Evolutionary conservation across 2,888 invertebrate species (phyloP).

Genomic region (Odontocerum albicorne): DNA sequence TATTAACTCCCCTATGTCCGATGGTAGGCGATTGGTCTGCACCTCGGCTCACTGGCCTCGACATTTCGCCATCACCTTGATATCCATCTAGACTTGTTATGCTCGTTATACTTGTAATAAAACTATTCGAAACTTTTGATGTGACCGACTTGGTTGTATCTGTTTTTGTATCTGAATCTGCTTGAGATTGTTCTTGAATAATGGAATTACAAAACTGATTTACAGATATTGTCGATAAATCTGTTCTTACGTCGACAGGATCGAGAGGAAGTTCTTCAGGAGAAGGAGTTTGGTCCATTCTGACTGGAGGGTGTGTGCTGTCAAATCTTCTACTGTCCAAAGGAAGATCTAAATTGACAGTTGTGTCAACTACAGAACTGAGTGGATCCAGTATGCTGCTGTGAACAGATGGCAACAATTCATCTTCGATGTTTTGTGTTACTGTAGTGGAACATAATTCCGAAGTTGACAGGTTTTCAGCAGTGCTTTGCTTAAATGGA

Average conservation of each 20-base stretch:
- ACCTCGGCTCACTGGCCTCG: slow-evolving; percentile 80
- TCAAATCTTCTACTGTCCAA: slow-evolving; percentile 53
- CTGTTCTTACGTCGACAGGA: slow-evolving; percentile 66
- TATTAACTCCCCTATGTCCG: slow-evolving; percentile 55
- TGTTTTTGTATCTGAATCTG: slow-evolving; percentile 60
- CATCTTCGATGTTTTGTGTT: slow-evolving; percentile 55
- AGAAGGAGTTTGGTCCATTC: slow-evolving; percentile 80
- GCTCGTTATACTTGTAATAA: slow-evolving; percentile 86
- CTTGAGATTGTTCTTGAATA: slow-evolving; percentile 56
- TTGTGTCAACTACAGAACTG: slow-evolving; percentile 57
- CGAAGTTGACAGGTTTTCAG: slow-evolving; percentile 17
- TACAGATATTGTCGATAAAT: slow-evolving; percentile 54
- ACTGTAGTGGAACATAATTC: slow-evolving; percentile 19
- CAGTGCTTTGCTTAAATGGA: slow-evolving; percentile 32
- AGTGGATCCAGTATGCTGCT: slow-evolving; percentile 62
- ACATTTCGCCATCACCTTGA: slow-evolving; percentile 90
- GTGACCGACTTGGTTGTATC: slow-evolving; percentile 63
- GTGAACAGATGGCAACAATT: slow-evolving; percentile 63
- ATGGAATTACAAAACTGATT: slow-evolving; percentile 55
- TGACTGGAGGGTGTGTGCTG: slow-evolving; percentile 43
- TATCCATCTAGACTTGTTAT: slow-evolving; percentile 92
- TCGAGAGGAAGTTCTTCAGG: slow-evolving; percentile 84
- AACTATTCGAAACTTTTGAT: slow-evolving; percentile 72
- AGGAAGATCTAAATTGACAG: slow-evolving; percentile 58
- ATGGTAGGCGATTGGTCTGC: slow-evolving; percentile 72